Evolutionary conservation across 2,888 invertebrate species (phyloP), one percentile per base, ranked within the genome.

Genomic region (Phalera bucephala): DNA sequence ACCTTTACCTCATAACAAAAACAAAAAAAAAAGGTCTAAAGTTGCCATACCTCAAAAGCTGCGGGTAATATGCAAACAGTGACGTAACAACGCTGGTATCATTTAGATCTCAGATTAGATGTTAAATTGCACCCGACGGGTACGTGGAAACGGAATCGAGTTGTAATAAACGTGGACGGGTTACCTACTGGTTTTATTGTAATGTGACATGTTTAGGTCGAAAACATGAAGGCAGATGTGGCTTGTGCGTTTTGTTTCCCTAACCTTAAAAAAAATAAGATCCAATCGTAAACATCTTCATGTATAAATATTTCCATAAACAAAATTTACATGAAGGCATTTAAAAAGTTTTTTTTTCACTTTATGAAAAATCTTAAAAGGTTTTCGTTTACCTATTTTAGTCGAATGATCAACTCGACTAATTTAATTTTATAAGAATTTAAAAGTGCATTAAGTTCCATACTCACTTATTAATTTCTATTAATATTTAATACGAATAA

Each of bases 21-120:
- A 3, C 4, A 5, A 11, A 11, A 12, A 2, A 11, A 11, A 5
- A 26, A 8, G 14, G 21, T 21, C 21, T 26, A 20, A 19, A 22
- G 13, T 17, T 3, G 17, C 17, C 17, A 3, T 12, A 35, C 31
- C 25, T 25, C 17, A n/a, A 23, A 35, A 38, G 47, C 59, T 59
- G 59, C 59, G 56, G 56, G 56, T 42, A 25, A 12, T 12, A 8
- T 25, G 25, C 25, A 7, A 25, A 1, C 12, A 20, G 34, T 46
- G 37, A 42, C 31, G 28, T 36, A 35, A 27, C 27, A 25, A 15
- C 26, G 14, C 23, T 5, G 25, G 44, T 27, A 29, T 40, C 40
- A 48, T 60, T 61, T 40, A 59, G 62, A 59, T 59, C 21, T 27
- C 0, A 42, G 61, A 59, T 59, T 36, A 57, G 30, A 51, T 43